Percentiles rank a stretch among this genome's conserved stretches.
phyloP scores from a whole-genome alignment of 2,113 vertebrate species.

The Bostrychus sinensis region DNA sequence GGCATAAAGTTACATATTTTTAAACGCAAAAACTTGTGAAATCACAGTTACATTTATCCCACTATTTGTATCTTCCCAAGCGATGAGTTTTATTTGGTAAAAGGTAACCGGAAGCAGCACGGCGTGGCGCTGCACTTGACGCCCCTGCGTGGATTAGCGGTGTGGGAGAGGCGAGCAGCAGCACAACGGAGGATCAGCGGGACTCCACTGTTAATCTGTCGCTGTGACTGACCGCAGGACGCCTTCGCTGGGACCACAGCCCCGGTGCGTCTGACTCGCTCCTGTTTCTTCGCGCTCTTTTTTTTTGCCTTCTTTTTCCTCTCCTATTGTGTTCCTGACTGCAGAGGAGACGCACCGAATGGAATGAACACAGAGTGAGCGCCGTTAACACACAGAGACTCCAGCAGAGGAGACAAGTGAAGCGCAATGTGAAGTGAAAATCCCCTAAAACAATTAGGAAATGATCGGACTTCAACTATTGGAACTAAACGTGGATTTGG shows the following conservation, averaged over 20 bases:
- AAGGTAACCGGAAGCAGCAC: not conserved
- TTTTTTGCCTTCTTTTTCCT: too few relatives aligned
- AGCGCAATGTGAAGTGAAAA: conserved; percentile 27
- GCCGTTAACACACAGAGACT: conserved; percentile 10
- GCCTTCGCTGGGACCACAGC: conserved; percentile 17
- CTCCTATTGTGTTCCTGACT: conserved; percentile 8
- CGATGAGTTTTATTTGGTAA: conserved; percentile 60
- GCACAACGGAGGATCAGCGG: conserved; percentile 41
- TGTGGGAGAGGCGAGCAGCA: conserved; percentile 50
- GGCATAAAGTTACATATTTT: too few relatives aligned
- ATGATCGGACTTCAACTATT: conserved; percentile 1
- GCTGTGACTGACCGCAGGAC: conserved; percentile 17
- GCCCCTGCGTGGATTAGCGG: conserved; percentile 51
- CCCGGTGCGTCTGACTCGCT: not conserved
- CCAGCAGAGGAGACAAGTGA: not conserved
- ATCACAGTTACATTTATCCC: too few relatives aligned
- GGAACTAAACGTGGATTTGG: conserved; percentile 9
- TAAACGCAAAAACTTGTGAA: too few relatives aligned
- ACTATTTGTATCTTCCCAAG: too few relatives aligned
- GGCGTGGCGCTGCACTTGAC: not conserved
- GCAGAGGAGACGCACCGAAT: conserved; percentile 26
- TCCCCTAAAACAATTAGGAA: conserved; percentile 13
- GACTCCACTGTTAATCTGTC: conserved; percentile 21
- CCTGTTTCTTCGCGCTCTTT: not conserved
- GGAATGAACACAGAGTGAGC: conserved; percentile 37